Evolutionary conservation across 2,113 vertebrate species (phyloP), one percentile per base, ranked within the genome.

Genomic region (Triplophysa tibetana): DNA sequence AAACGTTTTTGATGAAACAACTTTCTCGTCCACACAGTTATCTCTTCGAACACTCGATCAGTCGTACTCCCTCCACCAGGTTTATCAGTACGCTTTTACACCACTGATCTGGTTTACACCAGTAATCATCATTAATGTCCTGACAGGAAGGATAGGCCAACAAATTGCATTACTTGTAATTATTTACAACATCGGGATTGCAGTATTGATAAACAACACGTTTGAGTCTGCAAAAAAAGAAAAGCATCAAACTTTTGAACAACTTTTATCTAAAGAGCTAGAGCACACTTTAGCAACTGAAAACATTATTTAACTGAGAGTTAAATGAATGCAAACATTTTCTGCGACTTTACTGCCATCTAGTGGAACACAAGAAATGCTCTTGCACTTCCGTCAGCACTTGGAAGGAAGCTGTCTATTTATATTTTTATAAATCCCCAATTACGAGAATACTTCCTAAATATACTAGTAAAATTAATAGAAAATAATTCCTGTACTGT

Each of bases 311-410:
- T 17, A 19, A 56, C 7, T n/a, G 17, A 5, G 6, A 56, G 17
- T 13, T 2, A 56, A 56, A 8, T 56, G 29, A 54, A 29, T 29
- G 75, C 3, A 38, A 17, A 17, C 8, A 13, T 17, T n/a, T 24
- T 24, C 21, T 65, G 16, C 4, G 2, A 56, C 52, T 56, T 50
- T 77, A 85, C 81, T 81, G 81, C 85, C 85, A 80, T 73, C 86
- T 83, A 74, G 61, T 48, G 86, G 33, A 64, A 13, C 9, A 19
- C 2, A 24, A 54, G 8, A 7, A 24, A 10, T 63, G 1, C 8
- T 52, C 16, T 17, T 5, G 50, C 50, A 6, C 14, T 56, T 38
- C 33, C 33, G 33, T 38, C 33, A 38, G 33, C 6, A 38, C 33
- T 38, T 38, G 33, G 6, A 38, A 38, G 33, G 7, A 38, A 38